phyloP scores from a whole-genome alignment of 2,888 invertebrate genomes.

The Pseudococcus jackbeardsleyi region DNA sequence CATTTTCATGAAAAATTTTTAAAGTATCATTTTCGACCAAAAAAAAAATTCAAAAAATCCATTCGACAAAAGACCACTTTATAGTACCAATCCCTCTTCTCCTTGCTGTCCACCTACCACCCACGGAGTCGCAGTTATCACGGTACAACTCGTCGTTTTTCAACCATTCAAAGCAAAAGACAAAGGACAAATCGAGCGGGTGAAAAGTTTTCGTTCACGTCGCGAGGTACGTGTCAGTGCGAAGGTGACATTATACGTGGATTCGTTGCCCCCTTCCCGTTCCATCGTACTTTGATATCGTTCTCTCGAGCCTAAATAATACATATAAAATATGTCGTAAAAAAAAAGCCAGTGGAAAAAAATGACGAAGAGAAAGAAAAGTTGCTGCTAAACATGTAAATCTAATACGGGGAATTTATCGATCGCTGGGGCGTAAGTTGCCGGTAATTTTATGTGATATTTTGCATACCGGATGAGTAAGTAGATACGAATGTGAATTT shows the following conservation, averaged over 20 bases:
- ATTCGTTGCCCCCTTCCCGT: not conserved
- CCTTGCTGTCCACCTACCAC: no score
- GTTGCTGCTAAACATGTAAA: slow-evolving; percentile 11
- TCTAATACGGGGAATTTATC: slow-evolving; percentile 34
- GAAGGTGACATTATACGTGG: slow-evolving; percentile 8
- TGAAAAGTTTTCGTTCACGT: not conserved
- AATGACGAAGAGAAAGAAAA: not conserved
- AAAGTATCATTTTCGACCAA: no score
- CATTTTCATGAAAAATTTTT: no score
- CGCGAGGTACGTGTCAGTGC: slow-evolving; percentile 20
- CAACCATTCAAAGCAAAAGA: not conserved
- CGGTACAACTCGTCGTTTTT: no score
- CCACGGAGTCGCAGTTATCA: no score
- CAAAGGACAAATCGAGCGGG: not conserved
- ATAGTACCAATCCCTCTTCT: no score
- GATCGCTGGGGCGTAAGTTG: slow-evolving; percentile 1
- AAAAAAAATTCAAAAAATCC: no score
- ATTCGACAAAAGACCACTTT: no score
- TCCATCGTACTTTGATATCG: not conserved
- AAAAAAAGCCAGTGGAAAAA: not conserved
- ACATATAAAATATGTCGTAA: slow-evolving; percentile 24
- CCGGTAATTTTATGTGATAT: not conserved
- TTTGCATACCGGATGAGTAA: not conserved
- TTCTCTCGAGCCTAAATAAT: slow-evolving; percentile 20
- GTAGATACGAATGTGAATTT: not conserved